These are phyloP conservation scores for Luperina testacea DNA, from an alignment of 2,888 invertebrate genomes.

Conservation along the genomic window DNA sequence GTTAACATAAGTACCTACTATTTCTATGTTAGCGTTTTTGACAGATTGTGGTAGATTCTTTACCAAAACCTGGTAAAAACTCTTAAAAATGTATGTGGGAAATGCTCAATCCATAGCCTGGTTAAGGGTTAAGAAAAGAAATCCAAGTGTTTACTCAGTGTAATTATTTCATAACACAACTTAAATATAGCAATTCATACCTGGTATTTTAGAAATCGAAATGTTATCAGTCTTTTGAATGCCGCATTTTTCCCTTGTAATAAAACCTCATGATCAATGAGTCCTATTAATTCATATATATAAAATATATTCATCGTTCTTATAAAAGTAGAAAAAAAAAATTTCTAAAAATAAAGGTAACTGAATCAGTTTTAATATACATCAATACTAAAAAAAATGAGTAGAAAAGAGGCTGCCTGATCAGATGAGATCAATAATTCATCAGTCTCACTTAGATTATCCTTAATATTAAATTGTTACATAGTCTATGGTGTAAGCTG, in stretches of 20 bases:
- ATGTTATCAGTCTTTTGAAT: slow-evolving; percentile 42
- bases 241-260: background rate
- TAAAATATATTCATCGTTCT: slow-evolving; percentile 34
- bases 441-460: slow-evolving; percentile 66
- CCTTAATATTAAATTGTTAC: slow-evolving; percentile 47
- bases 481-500: slow-evolving; percentile 45
- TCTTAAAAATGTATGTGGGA: too few relatives aligned
- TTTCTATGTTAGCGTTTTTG: too few relatives aligned
- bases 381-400: slow-evolving; percentile 38
- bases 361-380: slow-evolving; percentile 58
- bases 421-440: slow-evolving; percentile 68
- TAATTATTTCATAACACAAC: slow-evolving; percentile 5
- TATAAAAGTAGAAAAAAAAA: slow-evolving; percentile 64
- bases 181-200: slow-evolving; percentile 7
- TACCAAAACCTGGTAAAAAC: too few relatives aligned
- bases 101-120: too few relatives aligned
- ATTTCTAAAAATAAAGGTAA: slow-evolving; percentile 67
- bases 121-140: too few relatives aligned
- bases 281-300: slow-evolving; percentile 18
- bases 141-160: slow-evolving; percentile 1
- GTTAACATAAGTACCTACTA: too few relatives aligned
- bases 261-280: slow-evolving; percentile 53
- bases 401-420: slow-evolving; percentile 57
- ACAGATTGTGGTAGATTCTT: too few relatives aligned
- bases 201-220: slow-evolving; percentile 2